Base-by-base conservation (phyloP, 2,888 invertebrate genomes). In the Phengaris alcon region DNA sequence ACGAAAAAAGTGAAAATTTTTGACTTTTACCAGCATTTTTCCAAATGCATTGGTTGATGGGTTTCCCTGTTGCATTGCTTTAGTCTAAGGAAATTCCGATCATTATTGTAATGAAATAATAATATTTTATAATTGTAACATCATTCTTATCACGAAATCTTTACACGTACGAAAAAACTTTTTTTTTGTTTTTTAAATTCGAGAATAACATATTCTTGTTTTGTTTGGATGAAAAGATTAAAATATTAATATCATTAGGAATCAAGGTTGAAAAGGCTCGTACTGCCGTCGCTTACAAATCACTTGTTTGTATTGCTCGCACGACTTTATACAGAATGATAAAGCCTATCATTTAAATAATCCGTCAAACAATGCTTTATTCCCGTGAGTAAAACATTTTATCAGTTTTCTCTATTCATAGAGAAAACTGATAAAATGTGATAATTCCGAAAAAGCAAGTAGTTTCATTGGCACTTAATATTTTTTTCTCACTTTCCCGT, bases 231-330 rank as follows among this genome's bases (percentile, higher is more conserved):
- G 22, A 64, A 35, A 64, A 64, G 6, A 64, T 12, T 64, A 64
- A 64, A 64, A 64, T 35, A 64, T 35, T 35, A 64, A 64, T 5
- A 64, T 35, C 35, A 12, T 64, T 64, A 64, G 4, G 48, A 8
- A 69, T 48, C 69, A 69, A 69, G 69, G 69, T 48, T 35, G 7
- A 35, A 7, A 48, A 9, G 8, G n/a, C 46, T 7, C 1, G 48
- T 8, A 69, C 69, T n/a, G 48, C 15, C n/a, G 46, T 46, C 69
- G 69, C 69, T 48, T 69, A 69, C 69, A 69, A 69, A 69, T 69
- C 69, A 15, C 69, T 46, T 48, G 9, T 69, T 69, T 48, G 48
- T 9, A 9, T n/a, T 69, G 15, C 8, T 48, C 46, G 48, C 35
- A 35, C 64, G 64, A 44, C 35, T 64, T 44, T 12, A 6, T 64